A percentile compares a stretch with the other conserved stretches of the same genome.
Conservation (phyloP, 2,888 invertebrate species). For the Encarsia formosa region DNA sequence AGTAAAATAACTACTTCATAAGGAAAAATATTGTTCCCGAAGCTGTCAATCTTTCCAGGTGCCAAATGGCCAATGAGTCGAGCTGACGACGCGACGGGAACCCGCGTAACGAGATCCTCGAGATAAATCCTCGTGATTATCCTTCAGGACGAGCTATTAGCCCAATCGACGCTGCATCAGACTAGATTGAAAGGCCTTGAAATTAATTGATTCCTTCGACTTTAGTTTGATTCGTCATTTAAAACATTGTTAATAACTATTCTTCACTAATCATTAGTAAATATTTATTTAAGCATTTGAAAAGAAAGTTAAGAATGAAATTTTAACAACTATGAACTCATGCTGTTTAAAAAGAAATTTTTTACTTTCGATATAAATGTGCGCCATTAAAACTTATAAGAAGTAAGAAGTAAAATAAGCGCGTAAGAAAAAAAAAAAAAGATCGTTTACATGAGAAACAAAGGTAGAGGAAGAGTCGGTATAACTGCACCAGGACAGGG, state of each 20-base stretch:
- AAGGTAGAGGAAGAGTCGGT: constrained; percentile 7
- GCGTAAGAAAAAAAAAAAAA: neutral
- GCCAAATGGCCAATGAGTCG: constrained; percentile 45
- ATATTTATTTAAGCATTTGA: too few species aligned
- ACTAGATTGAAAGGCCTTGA: constrained; percentile 2
- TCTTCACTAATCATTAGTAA: too few species aligned
- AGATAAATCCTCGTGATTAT: constrained; percentile 45
- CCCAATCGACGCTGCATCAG: constrained; percentile 34
- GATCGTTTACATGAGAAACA: neutral
- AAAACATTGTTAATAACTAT: too few species aligned
- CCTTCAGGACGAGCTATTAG: constrained; percentile 42
- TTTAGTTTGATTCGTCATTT: too few species aligned
- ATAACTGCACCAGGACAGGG: too few species aligned
- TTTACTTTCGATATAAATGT: too few species aligned
- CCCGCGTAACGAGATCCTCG: constrained; percentile 42
- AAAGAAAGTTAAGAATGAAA: too few species aligned
- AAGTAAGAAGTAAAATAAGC: neutral
- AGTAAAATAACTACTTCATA: neutral
- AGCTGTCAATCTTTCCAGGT: constrained; percentile 35
- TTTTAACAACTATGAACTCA: too few species aligned
- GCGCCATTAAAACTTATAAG: neutral
- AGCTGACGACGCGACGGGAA: too few species aligned
- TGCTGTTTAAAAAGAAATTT: too few species aligned
- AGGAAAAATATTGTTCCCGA: constrained; percentile 36
- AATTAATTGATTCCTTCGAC: constrained; percentile 11